Base-by-base conservation (phyloP, 2,888 invertebrate species). In the Cephus pygmeus region DNA sequence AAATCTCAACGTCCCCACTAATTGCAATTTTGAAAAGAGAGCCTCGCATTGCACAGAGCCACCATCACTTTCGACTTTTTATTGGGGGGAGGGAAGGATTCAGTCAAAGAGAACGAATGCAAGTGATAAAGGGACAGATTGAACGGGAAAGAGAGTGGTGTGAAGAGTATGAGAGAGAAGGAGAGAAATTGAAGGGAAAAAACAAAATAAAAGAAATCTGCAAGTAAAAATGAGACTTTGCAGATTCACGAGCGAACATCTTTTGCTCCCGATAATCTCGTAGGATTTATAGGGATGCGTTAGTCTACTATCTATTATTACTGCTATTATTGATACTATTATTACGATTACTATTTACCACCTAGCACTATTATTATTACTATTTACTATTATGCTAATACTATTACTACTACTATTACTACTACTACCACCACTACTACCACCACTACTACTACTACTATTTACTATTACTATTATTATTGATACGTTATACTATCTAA, bases 311-410 rank as follows among this genome's bases (percentile, higher is more conserved):
- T 35, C n/a, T 74, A 34, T 35, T 23, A 73, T 34, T 73, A 73
- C 23, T 73, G 34, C 73, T 34, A 34, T 34, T 74, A 74, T 74
- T 74, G 34, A 30, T 74, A 34, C 36, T 74, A 74, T 34, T 74
- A 74, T 34, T 35, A 30, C 74, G 30, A 74, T 34, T 35, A 35
- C 30, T 74, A 74, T 74, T 35, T 34, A 34, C 71, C 34, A 71
- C 34, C 71, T 31, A 31, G 34, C 31, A 31, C 34, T 34, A 34
- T 30, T 71, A 71, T 71, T 34, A 34, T 71, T 71, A 71, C 34
- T 71, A 71, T 33, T 71, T 71, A 71, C 34, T 71, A 71, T 56
- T 56, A 56, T 23, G 56, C 56, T 56, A 56, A 9, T 56, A 56
- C 56, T 56, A 56, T 23, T 23, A 23, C 23, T 56, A 56, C 40